These are phyloP conservation scores for Heterocephalus glaber DNA, from an alignment of 2,113 vertebrate species.

Conservation along the genomic window DNA sequence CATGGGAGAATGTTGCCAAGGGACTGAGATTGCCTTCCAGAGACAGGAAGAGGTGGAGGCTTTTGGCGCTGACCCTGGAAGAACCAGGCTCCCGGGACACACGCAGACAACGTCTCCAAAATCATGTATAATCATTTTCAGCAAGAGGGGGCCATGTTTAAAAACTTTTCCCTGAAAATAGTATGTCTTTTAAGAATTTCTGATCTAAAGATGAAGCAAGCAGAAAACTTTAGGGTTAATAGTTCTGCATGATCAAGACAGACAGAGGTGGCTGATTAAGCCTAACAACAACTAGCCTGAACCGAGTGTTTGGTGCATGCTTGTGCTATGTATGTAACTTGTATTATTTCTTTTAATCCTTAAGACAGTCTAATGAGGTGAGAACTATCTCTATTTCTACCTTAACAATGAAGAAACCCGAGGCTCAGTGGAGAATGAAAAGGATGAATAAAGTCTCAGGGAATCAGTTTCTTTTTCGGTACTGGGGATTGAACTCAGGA, in stretches of 20 bases:
- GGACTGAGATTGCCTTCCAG: background rate
- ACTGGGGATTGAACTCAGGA: too few species aligned
- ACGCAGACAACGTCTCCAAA: background rate
- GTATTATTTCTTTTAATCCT: background rate
- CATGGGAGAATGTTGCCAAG: background rate
- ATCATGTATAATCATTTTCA: background rate
- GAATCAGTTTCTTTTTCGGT: background rate
- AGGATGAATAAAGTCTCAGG: background rate
- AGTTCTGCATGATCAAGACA: background rate
- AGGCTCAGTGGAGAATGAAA: background rate
- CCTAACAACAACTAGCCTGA: background rate
- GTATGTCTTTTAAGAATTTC: background rate
- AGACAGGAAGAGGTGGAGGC: background rate
- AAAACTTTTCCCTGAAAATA: background rate
- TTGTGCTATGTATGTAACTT: background rate
- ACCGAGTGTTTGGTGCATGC: background rate
- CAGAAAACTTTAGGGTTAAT: background rate
- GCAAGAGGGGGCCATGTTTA: background rate
- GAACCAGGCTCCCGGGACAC: background rate
- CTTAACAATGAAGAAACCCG: slow-evolving; percentile 15
- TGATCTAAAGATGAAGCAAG: background rate
- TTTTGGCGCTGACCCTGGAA: background rate
- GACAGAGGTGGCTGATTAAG: background rate
- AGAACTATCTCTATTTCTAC: background rate
- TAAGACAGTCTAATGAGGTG: background rate